Evolutionary conservation across 2,888 invertebrate genomes (phyloP).

Genomic region (Electrophaes corylata): DNA sequence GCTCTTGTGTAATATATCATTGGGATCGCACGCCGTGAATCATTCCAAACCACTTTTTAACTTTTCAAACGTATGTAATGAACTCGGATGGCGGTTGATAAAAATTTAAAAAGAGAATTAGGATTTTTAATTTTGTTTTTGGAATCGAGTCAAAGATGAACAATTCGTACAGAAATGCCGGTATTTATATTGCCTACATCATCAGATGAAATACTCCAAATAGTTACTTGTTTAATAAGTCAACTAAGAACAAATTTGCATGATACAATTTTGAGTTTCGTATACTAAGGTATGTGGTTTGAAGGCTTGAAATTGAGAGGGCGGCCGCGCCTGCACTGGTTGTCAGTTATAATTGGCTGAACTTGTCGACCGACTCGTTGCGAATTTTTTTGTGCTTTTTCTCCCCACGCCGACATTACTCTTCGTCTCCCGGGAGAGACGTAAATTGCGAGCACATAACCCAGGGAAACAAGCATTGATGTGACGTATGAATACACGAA

Average conservation of each 20-base stretch:
- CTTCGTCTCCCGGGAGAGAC: conserved; percentile 82
- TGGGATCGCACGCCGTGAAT: conserved; percentile 83
- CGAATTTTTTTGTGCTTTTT: conserved; percentile 71
- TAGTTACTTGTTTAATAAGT: too few relatives aligned
- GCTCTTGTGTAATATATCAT: conserved; percentile 82
- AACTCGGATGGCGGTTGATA: conserved; percentile 72
- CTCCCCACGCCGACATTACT: conserved; percentile 77
- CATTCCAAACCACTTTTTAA: conserved; percentile 79
- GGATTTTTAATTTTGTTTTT: conserved; percentile 36
- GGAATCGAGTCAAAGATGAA: conserved; percentile 26
- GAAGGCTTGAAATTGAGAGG: conserved; percentile 71
- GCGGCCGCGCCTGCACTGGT: conserved; percentile 73
- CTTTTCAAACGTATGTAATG: conserved; percentile 77
- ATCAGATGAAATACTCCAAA: background rate
- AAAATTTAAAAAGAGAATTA: conserved; percentile 58
- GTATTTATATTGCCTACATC: background rate
- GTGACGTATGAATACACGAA: conserved; percentile 78
- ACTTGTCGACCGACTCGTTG: conserved; percentile 78
- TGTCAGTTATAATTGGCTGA: conserved; percentile 85
- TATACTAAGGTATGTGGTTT: conserved; percentile 36
- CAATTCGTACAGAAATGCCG: conserved; percentile 11
- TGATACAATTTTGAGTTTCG: conserved; percentile 3
- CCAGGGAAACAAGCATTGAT: conserved; percentile 76
- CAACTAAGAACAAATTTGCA: background rate
- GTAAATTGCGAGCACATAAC: conserved; percentile 76